Base-by-base conservation (phyloP, 92 coral and sea anemone genomes). In the Epizoanthus stellaris region DNA sequence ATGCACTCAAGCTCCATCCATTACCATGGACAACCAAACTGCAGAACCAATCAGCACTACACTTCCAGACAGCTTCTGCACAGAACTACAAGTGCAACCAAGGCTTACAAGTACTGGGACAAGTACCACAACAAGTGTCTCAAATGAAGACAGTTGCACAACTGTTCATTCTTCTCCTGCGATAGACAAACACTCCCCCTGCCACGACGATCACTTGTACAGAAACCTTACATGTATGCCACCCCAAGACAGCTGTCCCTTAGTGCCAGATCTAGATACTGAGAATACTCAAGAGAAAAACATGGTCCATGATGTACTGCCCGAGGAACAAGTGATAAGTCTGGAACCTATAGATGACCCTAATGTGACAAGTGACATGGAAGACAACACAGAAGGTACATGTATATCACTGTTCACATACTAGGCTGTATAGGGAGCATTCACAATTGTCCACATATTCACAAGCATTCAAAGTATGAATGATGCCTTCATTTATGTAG, bases 351-450 rank as follows among this genome's bases (percentile, higher is more conserved):
- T 70, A 30, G 75, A 70, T 43, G 75, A 70, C 6, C 38, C 43
- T 10, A 30, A 30, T 14, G 43, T 38, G 15, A 49, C 53, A 3
- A 43, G 75, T 14, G 56, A 70, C 54, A 43, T 67, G 42, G 75
- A 70, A 70, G 75, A 70, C 17, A 70, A 70, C 25, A 16, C 56
- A 70, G 75, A 70, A 39, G 75, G 75, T 42, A 42, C 7, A 49
- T 67, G 16, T 30, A 30, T 0, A 30, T 30, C 34, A 30, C 34
- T 30, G 34, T 30, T 1, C 36, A 30, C 36, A 30, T 30, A 23
- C 25, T 23, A 30, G 36, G 36, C 1, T 30, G 36, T 30, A 30
- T 30, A 30, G 36, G 36, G 36, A 30, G 1, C 36, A 30, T 30
- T 30, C 36, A 30, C 2, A 30, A 30, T 30, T 30, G 34, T 30